Base-by-base conservation (phyloP, 1,140 invertebrate species). In the Drosophila malerkotliana region DNA sequence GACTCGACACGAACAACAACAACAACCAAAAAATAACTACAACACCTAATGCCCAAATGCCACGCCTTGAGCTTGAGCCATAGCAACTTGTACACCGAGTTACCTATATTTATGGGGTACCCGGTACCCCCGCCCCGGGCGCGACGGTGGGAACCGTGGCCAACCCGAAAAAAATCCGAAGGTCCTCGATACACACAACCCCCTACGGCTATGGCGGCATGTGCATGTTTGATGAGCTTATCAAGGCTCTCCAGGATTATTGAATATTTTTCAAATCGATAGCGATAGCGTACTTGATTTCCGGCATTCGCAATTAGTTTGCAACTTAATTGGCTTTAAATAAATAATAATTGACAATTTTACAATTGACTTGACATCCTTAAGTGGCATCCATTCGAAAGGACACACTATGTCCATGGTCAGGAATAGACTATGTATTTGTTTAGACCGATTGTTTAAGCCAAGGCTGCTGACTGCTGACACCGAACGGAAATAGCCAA, bases 141-240 rank as follows among this genome's bases (percentile, higher is more conserved):
- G 18, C 18, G 18, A 18, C 10, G n/a, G 14, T 14, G 1, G 28
- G 57, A 7, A 8, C 32, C 30, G 9, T 32, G 34, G 34, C 32
- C 10, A 12, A 2, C 62, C 59, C 34, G 21, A 64, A 67, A 52
- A 52, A 59, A 67, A 47, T 64, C 59, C 59, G 51, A 64, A 60
- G 45, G 47, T 52, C 18, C 56, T 26, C 57, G 45, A 18, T 48
- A 26, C 26, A 21, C 41, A 26, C 18, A 21, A 9, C 56, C 15
- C 34, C 24, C 18, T 18, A 18, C 18, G 18, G 18, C 18, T 18
- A n/a, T 26, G 66, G 62, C 32, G 52, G 34, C 63, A 59, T 58
- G 59, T 83, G 82, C 83, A 87, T 87, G 69, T 72, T 78, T 87
- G 71, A 88, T 82, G 71, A 88, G 83, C 69, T 78, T 88, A 87